These are phyloP conservation scores for Rana temporaria DNA, from an alignment of 2,113 vertebrate genomes.

Conservation along the genomic window DNA sequence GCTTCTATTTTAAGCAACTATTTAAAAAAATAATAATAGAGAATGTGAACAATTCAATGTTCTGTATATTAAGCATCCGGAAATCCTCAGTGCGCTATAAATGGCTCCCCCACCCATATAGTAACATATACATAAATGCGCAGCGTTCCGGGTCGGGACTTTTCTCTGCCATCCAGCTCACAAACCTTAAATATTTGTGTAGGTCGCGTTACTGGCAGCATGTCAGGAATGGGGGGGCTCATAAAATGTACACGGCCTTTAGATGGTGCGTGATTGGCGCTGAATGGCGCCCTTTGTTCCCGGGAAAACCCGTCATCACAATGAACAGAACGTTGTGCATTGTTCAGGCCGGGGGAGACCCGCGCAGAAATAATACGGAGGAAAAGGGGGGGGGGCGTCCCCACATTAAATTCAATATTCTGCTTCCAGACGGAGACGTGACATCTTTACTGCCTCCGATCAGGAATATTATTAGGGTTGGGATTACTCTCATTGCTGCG, in stretches of 20 bases:
- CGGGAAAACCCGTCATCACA: slow-evolving; percentile 27
- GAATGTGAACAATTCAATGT: too few relatives aligned
- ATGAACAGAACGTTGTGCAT: slow-evolving; percentile 59
- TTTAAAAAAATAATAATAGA: too few relatives aligned
- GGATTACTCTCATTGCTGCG: slow-evolving; percentile 40
- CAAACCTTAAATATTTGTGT: slow-evolving; percentile 64
- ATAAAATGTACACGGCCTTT: slow-evolving; percentile 63
- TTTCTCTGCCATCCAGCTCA: too few relatives aligned
- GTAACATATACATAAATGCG: too few relatives aligned
- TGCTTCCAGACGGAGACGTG: slow-evolving; percentile 36
- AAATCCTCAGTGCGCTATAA: too few relatives aligned
- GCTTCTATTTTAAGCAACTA: too few relatives aligned
- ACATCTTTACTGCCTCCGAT: slow-evolving; percentile 34
- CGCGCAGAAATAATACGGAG: neutral
- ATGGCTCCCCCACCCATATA: too few relatives aligned
- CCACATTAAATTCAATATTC: slow-evolving; percentile 40
- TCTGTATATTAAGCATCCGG: too few relatives aligned
- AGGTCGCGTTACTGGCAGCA: slow-evolving; percentile 63
- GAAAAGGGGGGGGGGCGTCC: neutral
- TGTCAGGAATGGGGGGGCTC: slow-evolving; percentile 70
- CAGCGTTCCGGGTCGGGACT: too few relatives aligned
- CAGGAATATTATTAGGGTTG: slow-evolving; percentile 48
- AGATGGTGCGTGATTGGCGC: slow-evolving; percentile 36
- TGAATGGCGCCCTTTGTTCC: slow-evolving; percentile 62
- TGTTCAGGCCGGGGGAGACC: slow-evolving; percentile 55